A percentile compares a stretch with the other conserved stretches of the same genome.
Conservation (phyloP, 1,140 invertebrate genomes). For the Homalodisca vitripennis region DNA sequence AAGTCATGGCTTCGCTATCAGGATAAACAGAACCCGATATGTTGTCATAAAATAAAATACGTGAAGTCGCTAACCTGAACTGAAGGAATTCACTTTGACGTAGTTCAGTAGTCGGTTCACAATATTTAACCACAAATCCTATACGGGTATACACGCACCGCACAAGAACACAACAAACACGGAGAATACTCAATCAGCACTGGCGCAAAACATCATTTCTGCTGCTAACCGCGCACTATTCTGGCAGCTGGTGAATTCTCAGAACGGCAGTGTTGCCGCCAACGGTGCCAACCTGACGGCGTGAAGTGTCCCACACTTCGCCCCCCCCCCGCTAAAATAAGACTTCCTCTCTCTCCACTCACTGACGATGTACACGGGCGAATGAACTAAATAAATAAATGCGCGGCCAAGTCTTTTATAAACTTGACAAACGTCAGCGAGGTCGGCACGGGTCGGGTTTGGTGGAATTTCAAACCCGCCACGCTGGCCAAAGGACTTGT, state of each 20-base stretch:
- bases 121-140: too few relatives aligned
- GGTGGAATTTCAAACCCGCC: too few relatives aligned
- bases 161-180: not conserved
- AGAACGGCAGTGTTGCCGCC: conserved; percentile 6
- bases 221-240: too few relatives aligned
- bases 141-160: not conserved
- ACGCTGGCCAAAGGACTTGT: too few relatives aligned
- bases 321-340: conserved; percentile 1
- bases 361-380: conserved; percentile 1
- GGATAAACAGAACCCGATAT: too few relatives aligned
- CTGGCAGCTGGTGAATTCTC: not conserved
- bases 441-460: too few relatives aligned
- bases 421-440: too few relatives aligned
- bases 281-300: conserved; percentile 3
- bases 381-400: conserved; percentile 4
- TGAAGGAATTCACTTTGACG: not conserved
- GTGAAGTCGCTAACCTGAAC: not conserved
- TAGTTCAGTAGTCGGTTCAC: too few relatives aligned
- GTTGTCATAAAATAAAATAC: too few relatives aligned
- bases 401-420: not conserved
- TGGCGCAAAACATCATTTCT: too few relatives aligned
- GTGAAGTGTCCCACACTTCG: conserved; percentile 16
- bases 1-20: too few relatives aligned
- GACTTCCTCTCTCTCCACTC: not conserved
- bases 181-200: too few relatives aligned